Conservation (phyloP, 2,113 vertebrate genomes). For the Electrona antarctica region DNA sequence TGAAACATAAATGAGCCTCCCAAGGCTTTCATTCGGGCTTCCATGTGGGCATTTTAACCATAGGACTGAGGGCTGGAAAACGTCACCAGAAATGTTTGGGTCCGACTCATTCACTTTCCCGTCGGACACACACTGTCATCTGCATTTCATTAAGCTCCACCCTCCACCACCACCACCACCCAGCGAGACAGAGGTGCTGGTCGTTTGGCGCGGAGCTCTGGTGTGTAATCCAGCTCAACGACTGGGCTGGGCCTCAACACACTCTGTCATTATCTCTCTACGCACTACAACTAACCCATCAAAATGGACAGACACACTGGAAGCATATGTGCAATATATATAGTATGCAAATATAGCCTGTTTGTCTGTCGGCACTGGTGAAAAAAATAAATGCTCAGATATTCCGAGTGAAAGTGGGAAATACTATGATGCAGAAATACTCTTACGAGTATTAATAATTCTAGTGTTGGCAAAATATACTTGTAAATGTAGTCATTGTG, state of each 20-base stretch:
- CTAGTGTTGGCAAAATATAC: not conserved
- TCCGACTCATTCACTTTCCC: too few relatives aligned
- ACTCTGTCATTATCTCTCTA: slow-evolving; percentile 71
- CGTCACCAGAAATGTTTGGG: too few relatives aligned
- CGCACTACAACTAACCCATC: slow-evolving; percentile 56
- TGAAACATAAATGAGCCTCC: too few relatives aligned
- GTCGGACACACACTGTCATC: too few relatives aligned
- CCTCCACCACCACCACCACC: slow-evolving; percentile 64
- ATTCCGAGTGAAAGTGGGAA: too few relatives aligned
- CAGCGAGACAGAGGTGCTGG: slow-evolving; percentile 72
- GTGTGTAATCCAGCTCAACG: slow-evolving; percentile 68
- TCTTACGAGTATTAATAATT: too few relatives aligned
- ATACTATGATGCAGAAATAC: too few relatives aligned
- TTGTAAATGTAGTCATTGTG: not conserved
- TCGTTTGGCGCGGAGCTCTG: slow-evolving; percentile 62
- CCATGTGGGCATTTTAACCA: too few relatives aligned
- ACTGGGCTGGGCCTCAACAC: slow-evolving; percentile 64
- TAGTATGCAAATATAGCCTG: slow-evolving; percentile 47
- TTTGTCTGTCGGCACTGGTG: not conserved
- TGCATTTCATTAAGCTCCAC: slow-evolving; percentile 56
- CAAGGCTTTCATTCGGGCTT: too few relatives aligned
- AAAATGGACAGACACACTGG: slow-evolving; percentile 35
- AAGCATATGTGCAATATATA: not conserved
- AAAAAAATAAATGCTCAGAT: not conserved
- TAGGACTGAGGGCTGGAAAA: too few relatives aligned